Evolutionary conservation across 2,888 invertebrate species (phyloP), one percentile per base, ranked within the genome.

Genomic region (Silvanus unidentatus): DNA sequence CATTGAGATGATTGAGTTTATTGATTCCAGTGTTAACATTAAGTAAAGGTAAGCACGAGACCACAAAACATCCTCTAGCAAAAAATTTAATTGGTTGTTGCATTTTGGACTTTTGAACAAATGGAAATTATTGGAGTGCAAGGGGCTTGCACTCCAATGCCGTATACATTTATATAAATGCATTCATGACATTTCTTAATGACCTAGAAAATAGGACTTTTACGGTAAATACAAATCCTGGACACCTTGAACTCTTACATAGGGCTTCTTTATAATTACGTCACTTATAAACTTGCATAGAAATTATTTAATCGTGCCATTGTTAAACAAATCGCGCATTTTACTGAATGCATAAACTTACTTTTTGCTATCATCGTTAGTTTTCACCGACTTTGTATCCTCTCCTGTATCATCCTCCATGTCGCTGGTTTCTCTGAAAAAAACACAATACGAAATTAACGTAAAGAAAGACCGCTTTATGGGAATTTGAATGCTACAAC

Each of bases 331-430:
- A 37, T 37, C 3, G 15, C n/a, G 15, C 5, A 15, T 37, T 15
- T 13, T 5, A 11, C 3, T 32, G 5, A 32, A 12, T 8, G 4
- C n/a, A 8, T 32, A 5, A 4, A 72, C 79, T 76, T 71, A 84
- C 83, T 83, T 84, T 67, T 83, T 82, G 60, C 75, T 81, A 58
- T 80, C 82, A 61, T 82, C 81, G 32, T 75, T 77, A 8, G 83
- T 82, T 59, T 83, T 80, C 2, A 75, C 73, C 2, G 85, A 84
- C 64, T 81, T 82, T 6, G 77, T 64, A 55, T 86, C 86, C 45
- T 86, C 86, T 0, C 74, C 77, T n/a, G 75, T 74, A 45, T 86
- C 86, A 47, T 86, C 86, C 40, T 85, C 82, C 57, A 76, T 73
- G 41, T 80, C 77, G 61, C 77, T 81, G 43, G 70, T 69, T 32